Evolutionary conservation across 1,140 invertebrate genomes (phyloP).

Genomic region (Sarcophaga peregrina): DNA sequence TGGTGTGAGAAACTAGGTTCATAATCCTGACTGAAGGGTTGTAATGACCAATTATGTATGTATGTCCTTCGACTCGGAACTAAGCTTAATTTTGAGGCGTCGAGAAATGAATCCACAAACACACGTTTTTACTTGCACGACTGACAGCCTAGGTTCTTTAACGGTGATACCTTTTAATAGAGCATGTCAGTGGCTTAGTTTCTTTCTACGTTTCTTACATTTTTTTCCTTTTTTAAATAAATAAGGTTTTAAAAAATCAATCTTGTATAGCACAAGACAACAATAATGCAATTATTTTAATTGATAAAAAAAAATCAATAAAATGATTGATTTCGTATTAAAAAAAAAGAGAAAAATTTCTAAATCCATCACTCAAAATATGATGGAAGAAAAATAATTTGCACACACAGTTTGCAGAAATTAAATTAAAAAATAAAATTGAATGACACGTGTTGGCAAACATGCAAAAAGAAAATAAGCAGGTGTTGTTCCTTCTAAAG

Average conservation of each 20-base stretch:
- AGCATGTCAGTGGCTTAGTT: neutral
- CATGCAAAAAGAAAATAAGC: neutral
- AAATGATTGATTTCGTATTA: neutral
- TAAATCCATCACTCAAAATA: neutral
- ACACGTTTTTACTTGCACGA: too few species aligned
- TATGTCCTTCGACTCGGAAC: too few species aligned
- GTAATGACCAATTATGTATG: too few species aligned
- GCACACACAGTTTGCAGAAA: neutral
- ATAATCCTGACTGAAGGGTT: too few species aligned
- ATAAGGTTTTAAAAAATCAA: neutral
- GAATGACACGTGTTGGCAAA: neutral
- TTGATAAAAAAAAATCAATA: conserved; percentile 7
- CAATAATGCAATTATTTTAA: too few species aligned
- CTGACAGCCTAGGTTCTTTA: too few species aligned
- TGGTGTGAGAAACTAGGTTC: too few species aligned
- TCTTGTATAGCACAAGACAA: too few species aligned
- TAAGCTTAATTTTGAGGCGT: too few species aligned
- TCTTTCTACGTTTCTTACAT: neutral
- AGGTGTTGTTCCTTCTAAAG: conserved; percentile 10
- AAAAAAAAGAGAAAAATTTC: neutral
- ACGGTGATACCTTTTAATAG: too few species aligned
- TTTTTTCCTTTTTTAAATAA: too few species aligned
- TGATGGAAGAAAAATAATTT: neutral
- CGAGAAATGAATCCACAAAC: too few species aligned
- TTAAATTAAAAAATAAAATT: neutral